Base-by-base conservation (phyloP, 2,797 vertebrate genomes). In the Diplodus sargus region DNA sequence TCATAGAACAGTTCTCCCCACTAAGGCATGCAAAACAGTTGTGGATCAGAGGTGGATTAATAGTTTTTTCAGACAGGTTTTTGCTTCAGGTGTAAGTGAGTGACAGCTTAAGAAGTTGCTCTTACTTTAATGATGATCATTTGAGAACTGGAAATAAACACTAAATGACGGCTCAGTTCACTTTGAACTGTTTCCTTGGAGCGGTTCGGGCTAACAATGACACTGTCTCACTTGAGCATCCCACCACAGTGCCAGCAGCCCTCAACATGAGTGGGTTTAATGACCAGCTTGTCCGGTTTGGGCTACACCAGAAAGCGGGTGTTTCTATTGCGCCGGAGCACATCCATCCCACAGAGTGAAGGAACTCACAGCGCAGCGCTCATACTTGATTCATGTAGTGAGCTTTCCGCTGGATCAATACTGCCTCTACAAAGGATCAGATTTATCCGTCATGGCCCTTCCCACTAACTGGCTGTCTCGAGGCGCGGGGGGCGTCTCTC, bases 401-500 rank as follows among this genome's bases (percentile, higher is more conserved):
- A 81, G 91, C 85, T 93, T 92, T 91, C 72, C 70, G 64, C 88
- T 53, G 74, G 89, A 94, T 95, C 94, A 89, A 94, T 95, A 92
- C 84, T 76, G 84, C 85, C 85, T 93, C 91, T 90, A 87, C 88
- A 88, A 93, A 93, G 92, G 87, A 87, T 93, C 91, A 88, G 80
- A 92, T 91, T 87, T 93, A 94, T 94, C 92, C 64, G 39, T 91
- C 91, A 92, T 81, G 74, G 75, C 86, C 79, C 80, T 89, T 81
- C 75, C 76, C 83, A 76, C 90, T 89, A 91, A 92, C 89, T 85
- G 83, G 85, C 56, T 74, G 57, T 76, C 74, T 87, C 74, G 57
- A 74, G 61, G 76, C 76, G 5, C 6, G 5, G 52, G 56, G 56
- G 74, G 62, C 20, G 13, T 54, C 68, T 84, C 87, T 77, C 86